Base-by-base conservation (phyloP, 2,113 vertebrate genomes). In the Gavialis gangeticus region DNA sequence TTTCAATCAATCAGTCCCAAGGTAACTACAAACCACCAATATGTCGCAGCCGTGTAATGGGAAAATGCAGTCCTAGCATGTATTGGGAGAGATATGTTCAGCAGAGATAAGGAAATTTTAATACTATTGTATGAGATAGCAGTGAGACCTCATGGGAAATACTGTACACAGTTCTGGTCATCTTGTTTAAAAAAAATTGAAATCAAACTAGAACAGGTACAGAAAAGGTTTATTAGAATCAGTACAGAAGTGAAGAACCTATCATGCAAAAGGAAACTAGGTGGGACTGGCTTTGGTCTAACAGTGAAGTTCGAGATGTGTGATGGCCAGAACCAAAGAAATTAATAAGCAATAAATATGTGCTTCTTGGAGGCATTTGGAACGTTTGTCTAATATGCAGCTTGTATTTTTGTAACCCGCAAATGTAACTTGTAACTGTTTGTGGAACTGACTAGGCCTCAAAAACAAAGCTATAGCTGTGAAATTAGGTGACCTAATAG, bases 201-300 rank as follows among this genome's bases (percentile, higher is more conserved):
- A 78, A 85, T 83, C 79, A 78, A 73, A 86, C 11, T 12, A 66
- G 76, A 93, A 90, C 10, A 75, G 73, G 85, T 87, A 34, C 92
- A 90, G 63, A 78, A 85, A 90, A n/a, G 82, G 66, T 66, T 84
- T 30, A 80, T 55, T 88, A 82, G 71, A 94, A 90, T 77, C 66
- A 46, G 85, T 90, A 84, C n/a, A n/a, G 28, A 89, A 90, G 46
- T 76, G 17, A 82, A 89, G 90, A 67, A 7, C 6, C 18, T 28
- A 37, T 91, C 73, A 24, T 37, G 62, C 89, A 77, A 73, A 87
- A 89, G 13, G 81, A 59, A 0, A 1, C 54, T 81, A 34, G 73
- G 90, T 94, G 62, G 87, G 22, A 2, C 30, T 89, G 28, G 14
- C 3, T 89, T 83, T 46, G 46, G 24, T 84, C 92, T 91, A 30